phyloP scores from a whole-genome alignment of 2,888 invertebrate species.

The Temnothorax rugatulus region DNA sequence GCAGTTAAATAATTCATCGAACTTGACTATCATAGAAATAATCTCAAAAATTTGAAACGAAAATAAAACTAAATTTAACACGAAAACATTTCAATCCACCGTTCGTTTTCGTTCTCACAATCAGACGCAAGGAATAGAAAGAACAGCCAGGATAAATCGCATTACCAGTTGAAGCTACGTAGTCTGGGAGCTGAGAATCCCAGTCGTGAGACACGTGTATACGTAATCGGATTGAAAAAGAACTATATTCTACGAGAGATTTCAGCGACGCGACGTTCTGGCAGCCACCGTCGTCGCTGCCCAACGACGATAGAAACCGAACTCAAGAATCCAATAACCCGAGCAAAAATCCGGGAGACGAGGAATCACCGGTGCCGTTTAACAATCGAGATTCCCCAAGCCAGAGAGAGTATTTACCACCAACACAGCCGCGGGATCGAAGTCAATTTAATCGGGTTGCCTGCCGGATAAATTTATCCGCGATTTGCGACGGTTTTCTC shows the following conservation, averaged over 20 bases:
- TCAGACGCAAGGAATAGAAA: background rate
- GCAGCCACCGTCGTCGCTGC: conserved; percentile 17
- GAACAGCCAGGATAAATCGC: conserved; percentile 35
- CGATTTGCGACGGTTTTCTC: conserved; percentile 60
- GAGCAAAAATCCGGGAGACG: conserved; percentile 56
- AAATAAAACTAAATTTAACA: background rate
- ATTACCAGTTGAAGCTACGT: conserved; percentile 26
- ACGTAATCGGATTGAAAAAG: conserved; percentile 39
- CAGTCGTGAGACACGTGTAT: conserved; percentile 36
- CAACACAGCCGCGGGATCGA: conserved; percentile 38
- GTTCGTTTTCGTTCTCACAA: background rate
- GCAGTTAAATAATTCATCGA: background rate
- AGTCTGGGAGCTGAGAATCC: conserved; percentile 33
- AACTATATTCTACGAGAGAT: conserved; percentile 63
- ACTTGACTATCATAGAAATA: background rate
- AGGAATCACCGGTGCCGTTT: conserved; percentile 52
- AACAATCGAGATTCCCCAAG: conserved; percentile 56
- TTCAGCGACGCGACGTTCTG: conserved; percentile 49
- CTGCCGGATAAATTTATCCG: conserved; percentile 55
- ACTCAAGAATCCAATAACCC: conserved; percentile 64
- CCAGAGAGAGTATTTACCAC: conserved; percentile 59
- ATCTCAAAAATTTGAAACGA: background rate
- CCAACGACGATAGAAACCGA: conserved; percentile 38
- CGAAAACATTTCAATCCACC: background rate
- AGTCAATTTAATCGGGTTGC: conserved; percentile 62